phyloP scores from a whole-genome alignment of 2,797 vertebrate species.

The Aulostomus chinensis region DNA sequence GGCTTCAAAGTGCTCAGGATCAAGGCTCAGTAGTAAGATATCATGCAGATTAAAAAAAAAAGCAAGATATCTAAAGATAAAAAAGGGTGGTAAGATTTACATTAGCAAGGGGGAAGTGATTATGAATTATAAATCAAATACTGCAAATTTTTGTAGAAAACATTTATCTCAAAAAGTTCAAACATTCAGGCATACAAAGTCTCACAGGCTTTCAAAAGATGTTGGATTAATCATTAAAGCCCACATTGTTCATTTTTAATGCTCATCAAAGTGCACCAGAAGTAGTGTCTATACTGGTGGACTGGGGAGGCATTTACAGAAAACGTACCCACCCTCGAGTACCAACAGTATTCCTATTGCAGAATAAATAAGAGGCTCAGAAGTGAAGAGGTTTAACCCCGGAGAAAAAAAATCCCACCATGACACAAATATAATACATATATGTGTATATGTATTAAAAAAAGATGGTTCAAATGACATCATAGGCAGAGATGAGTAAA shows the following conservation, averaged over 20 bases:
- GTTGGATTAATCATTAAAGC: slow-evolving; percentile 9
- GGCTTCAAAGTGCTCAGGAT: slow-evolving; percentile 25
- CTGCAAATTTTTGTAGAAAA: slow-evolving; percentile 25
- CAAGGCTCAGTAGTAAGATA: slow-evolving; percentile 29
- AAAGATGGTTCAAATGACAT: background rate
- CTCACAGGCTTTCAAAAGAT: slow-evolving; percentile 14
- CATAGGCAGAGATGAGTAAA: slow-evolving; percentile 12
- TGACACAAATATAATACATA: background rate
- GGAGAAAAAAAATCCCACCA: background rate
- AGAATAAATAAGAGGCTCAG: slow-evolving; percentile 13
- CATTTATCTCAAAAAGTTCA: slow-evolving; percentile 37
- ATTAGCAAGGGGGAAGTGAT: slow-evolving; percentile 9
- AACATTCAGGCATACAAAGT: slow-evolving; percentile 39
- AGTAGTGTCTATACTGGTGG: slow-evolving; percentile 46
- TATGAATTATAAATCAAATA: slow-evolving; percentile 42
- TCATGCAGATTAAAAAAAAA: slow-evolving; percentile 9
- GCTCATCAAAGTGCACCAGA: too few species aligned
- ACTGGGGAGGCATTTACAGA: slow-evolving; percentile 4
- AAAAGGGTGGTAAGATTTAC: slow-evolving; percentile 5
- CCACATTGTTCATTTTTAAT: too few species aligned
- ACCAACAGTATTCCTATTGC: background rate
- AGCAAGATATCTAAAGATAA: background rate
- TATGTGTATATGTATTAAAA: too few species aligned
- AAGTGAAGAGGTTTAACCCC: background rate
- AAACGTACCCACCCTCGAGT: slow-evolving; percentile 2